phyloP scores from a whole-genome alignment of 2,113 vertebrate genomes.

The Thryonomys swinderianus region DNA sequence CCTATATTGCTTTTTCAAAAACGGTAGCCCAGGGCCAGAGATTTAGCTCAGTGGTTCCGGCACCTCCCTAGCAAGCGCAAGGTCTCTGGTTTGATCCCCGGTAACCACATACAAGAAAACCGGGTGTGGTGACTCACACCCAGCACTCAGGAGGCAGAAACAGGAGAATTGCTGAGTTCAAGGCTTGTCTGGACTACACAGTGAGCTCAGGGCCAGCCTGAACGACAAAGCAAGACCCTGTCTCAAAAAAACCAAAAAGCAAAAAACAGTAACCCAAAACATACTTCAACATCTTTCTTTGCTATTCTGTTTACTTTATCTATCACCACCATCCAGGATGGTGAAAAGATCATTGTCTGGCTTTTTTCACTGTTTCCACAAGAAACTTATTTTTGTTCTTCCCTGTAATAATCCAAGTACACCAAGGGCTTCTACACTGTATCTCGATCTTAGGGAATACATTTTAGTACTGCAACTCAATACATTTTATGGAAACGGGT shows the following conservation, averaged over 20 bases:
- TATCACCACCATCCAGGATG: background rate
- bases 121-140: no score
- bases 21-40: background rate
- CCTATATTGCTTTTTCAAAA: background rate
- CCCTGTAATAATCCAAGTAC: background rate
- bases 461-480: background rate
- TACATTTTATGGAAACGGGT: background rate
- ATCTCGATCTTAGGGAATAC: background rate
- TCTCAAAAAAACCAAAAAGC: no score
- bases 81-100: no score
- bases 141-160: no score
- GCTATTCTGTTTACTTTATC: background rate
- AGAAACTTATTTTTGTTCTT: background rate
- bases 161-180: no score
- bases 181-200: no score
- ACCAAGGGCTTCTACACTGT: background rate
- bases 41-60: no score
- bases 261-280: background rate
- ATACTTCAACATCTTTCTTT: background rate
- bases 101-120: no score
- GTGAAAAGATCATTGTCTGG: background rate
- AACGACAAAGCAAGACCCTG: no score
- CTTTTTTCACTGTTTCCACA: background rate
- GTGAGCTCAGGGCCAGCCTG: no score
- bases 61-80: no score